Conservation (phyloP, 2,113 vertebrate genomes). For the Petrocephalus microphthalmus region DNA sequence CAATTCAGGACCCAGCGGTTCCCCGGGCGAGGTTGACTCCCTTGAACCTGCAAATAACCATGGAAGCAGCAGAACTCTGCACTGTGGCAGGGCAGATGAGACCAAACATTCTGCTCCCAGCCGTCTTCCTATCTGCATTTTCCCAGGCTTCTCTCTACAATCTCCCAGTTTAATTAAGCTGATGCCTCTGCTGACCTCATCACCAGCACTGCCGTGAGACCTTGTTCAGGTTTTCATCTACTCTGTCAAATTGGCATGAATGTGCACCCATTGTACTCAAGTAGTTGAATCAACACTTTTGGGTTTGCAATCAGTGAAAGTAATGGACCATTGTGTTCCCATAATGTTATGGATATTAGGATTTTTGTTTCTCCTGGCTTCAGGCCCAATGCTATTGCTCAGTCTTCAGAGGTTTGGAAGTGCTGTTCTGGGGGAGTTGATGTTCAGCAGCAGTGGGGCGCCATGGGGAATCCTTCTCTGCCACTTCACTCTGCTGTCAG, state of each 20-base stretch:
- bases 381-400: neutral
- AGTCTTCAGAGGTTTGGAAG: neutral
- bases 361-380: slow-evolving; percentile 6
- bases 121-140: neutral
- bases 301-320: slow-evolving; percentile 23
- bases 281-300: slow-evolving; percentile 20
- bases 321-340: slow-evolving; percentile 25
- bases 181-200: neutral
- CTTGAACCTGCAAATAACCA: neutral
- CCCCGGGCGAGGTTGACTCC: neutral
- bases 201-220: neutral
- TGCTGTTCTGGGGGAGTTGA: neutral
- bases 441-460: neutral
- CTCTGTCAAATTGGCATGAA: slow-evolving; percentile 7
- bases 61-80: neutral
- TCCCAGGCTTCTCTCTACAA: neutral
- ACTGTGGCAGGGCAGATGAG: neutral
- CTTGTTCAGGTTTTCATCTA: neutral
- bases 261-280: slow-evolving; percentile 5
- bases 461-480: neutral
- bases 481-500: neutral
- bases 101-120: neutral
- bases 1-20: neutral
- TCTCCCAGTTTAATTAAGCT: neutral
- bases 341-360: slow-evolving; percentile 21